Evolutionary conservation across 2,797 vertebrate species (phyloP).

Genomic region (Spinus pinus): DNA sequence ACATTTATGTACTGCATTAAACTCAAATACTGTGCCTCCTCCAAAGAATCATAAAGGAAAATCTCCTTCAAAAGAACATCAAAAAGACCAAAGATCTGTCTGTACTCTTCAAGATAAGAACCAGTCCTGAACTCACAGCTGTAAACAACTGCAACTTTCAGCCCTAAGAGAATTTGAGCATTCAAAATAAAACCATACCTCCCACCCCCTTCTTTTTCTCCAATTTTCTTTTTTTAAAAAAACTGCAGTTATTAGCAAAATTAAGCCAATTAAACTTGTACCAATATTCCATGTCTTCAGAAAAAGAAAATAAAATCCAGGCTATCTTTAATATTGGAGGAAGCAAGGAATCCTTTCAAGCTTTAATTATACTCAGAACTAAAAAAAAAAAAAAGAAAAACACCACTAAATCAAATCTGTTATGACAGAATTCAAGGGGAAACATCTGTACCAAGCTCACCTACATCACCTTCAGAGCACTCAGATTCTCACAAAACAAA

Average conservation of each 20-base stretch:
- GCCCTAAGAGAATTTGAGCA: neutral
- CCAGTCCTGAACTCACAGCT: neutral
- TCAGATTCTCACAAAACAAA: neutral
- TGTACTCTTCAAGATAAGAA: neutral
- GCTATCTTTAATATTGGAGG: neutral
- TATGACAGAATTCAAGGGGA: neutral
- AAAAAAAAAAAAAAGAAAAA: too few species aligned
- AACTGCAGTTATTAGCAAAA: neutral
- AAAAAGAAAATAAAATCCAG: neutral
- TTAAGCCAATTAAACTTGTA: neutral
- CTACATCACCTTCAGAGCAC: neutral
- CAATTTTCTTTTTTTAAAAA: fast-evolving
- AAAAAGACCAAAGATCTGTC: neutral
- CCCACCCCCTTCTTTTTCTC: fast-evolving
- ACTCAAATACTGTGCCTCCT: neutral
- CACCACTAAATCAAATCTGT: neutral
- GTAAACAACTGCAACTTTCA: neutral
- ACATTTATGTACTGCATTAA: neutral
- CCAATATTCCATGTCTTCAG: neutral
- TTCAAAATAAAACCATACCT: neutral
- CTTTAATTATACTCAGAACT: neutral
- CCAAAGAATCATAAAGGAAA: neutral
- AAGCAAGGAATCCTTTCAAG: neutral
- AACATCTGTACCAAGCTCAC: slow-evolving; percentile 19
- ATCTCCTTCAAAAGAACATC: neutral